phyloP scores from a whole-genome alignment of 2,113 vertebrate genomes.

The Cebidichthys violaceus region DNA sequence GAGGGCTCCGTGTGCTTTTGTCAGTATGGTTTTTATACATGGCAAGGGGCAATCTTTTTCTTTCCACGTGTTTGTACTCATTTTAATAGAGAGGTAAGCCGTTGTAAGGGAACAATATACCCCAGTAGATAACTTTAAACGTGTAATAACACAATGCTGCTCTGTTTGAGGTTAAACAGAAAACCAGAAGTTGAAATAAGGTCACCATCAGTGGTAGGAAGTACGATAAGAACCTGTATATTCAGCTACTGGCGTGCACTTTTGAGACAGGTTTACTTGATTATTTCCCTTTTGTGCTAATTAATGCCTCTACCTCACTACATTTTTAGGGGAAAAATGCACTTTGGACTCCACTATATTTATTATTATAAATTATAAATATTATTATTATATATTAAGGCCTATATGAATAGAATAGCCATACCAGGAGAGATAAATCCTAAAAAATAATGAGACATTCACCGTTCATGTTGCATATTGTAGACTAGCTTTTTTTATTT shows the following conservation, averaged over 20 bases:
- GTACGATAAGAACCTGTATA: not conserved
- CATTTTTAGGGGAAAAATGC: not conserved
- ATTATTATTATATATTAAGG: too few relatives aligned
- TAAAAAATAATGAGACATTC: not conserved
- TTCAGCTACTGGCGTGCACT: not conserved
- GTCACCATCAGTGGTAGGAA: not conserved
- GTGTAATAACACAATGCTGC: not conserved
- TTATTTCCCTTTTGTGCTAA: not conserved
- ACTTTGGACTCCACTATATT: not conserved
- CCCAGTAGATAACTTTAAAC: not conserved
- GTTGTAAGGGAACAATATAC: too few relatives aligned
- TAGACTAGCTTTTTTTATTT: not conserved
- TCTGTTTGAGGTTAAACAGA: not conserved
- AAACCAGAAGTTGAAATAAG: constrained; percentile 9
- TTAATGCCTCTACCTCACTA: not conserved
- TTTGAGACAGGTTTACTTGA: not conserved
- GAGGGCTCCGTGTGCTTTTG: not conserved
- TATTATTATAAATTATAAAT: too few relatives aligned
- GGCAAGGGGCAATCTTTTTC: not conserved
- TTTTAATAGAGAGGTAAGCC: not conserved
- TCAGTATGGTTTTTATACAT: not conserved
- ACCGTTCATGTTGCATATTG: not conserved
- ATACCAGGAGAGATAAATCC: not conserved
- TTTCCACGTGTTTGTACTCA: not conserved
- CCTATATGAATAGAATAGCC: not conserved